Evolutionary conservation across 2,797 vertebrate species (phyloP).

Genomic region (Somateria mollissima): DNA sequence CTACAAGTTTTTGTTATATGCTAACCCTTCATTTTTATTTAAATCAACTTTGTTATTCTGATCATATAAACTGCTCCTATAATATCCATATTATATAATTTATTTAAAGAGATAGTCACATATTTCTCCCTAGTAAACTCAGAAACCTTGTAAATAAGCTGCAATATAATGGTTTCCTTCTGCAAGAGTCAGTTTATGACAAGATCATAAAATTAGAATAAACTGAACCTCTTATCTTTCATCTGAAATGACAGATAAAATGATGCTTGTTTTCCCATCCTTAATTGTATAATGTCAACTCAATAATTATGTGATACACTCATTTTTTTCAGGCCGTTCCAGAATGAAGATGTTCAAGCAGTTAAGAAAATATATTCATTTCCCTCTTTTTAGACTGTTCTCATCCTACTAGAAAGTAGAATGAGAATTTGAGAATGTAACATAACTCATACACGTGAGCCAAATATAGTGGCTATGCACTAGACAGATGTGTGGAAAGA

Average conservation of each 20-base stretch:
- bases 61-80: not conserved
- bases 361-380: constrained; percentile 28
- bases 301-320: not conserved
- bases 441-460: not conserved
- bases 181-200: not conserved
- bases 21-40: not conserved
- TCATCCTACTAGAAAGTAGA: not conserved
- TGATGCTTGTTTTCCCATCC: not conserved
- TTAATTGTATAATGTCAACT: not conserved
- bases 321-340: constrained; percentile 9
- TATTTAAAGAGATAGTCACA: not conserved
- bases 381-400: not conserved
- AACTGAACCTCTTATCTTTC: not conserved
- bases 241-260: not conserved
- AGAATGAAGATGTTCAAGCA: not conserved
- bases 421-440: not conserved
- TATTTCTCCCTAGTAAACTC: constrained; percentile 9
- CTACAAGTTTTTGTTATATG: not conserved
- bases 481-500: not conserved
- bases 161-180: constrained; percentile 7
- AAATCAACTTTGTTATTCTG: not conserved
- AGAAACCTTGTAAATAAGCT: not conserved
- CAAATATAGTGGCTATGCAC: not conserved
- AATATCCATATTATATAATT: not conserved
- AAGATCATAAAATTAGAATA: not conserved